These are phyloP conservation scores for Emydura subglobosa DNA, from an alignment of 2,113 vertebrate genomes.

Conservation along the genomic window DNA sequence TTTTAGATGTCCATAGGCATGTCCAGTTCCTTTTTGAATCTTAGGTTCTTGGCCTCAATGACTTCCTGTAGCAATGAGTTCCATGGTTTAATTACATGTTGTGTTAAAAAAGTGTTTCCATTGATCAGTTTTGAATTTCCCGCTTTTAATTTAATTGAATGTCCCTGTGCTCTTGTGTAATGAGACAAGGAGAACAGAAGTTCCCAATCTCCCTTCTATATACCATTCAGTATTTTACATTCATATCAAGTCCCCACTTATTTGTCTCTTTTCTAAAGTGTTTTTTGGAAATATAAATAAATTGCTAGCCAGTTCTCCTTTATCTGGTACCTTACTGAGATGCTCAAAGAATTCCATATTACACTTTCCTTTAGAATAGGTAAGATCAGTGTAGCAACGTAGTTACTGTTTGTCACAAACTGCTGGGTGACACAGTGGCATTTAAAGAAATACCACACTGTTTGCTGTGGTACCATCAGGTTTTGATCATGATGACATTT, in stretches of 20 bases:
- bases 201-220: background rate
- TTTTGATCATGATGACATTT: background rate
- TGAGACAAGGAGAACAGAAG: background rate
- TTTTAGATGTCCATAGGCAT: background rate
- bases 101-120: background rate
- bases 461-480: background rate
- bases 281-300: background rate
- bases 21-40: background rate
- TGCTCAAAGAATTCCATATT: background rate
- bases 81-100: background rate
- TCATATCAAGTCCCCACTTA: background rate
- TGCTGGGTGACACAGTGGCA: background rate
- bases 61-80: background rate
- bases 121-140: background rate
- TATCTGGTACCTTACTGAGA: background rate
- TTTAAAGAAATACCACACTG: background rate
- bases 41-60: background rate
- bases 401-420: background rate
- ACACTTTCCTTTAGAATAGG: background rate
- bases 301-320: background rate
- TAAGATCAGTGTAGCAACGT: background rate
- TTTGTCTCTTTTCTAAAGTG: background rate
- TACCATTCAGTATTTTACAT: background rate
- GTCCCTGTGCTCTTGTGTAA: background rate
- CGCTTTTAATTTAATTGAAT: background rate